Evolutionary conservation across 2,113 vertebrate species (phyloP), one percentile per base, ranked within the genome.

Genomic region (Scolopax mira): DNA sequence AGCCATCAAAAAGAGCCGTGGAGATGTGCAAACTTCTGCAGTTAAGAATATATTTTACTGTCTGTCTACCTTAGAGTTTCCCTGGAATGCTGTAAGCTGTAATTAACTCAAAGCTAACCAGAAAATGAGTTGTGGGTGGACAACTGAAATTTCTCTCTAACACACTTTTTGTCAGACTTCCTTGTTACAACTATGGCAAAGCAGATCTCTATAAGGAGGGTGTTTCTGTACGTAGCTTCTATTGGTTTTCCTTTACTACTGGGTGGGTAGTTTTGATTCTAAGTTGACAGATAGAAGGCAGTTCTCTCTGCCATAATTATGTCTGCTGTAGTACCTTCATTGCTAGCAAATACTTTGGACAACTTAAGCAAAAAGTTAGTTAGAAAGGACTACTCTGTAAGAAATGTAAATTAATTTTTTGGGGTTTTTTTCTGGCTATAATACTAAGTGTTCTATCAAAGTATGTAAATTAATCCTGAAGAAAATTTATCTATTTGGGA

Each of bases 231-330:
- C 16, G 25, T 10, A 41, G 48, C 35, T 74, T 31, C 41, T 61
- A 11, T 6, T 3, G 1, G 10, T 39, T 70, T 64, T 44, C 41
- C 85, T 0, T 46, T 42, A 11, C 37, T 44, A 1, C 42, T 44
- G 19, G 18, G 21, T 4, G 3, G 17, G 33, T 54, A 41, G 49
- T 22, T 87, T 81, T 64, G 13, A 27, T 67, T 67, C 33, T 57
- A 4, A 48, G 72, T 66, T 57, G 49, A 54, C 27, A 66, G 48
- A 33, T 3, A 30, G 51, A 79, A 79, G 12, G 7, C 65, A 71
- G 10, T 5, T 8, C 11, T 18, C 18, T 77, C 35, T 89, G 28
- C 37, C 16, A 8, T 2, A 42, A 19, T 48, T 13, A 2, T 9
- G 7, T 23, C 27, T 85, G 37, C 71, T 62, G 22, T 28, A 74